Base-by-base conservation (phyloP, 1,140 invertebrate species). In the Tigriopus japonicus region DNA sequence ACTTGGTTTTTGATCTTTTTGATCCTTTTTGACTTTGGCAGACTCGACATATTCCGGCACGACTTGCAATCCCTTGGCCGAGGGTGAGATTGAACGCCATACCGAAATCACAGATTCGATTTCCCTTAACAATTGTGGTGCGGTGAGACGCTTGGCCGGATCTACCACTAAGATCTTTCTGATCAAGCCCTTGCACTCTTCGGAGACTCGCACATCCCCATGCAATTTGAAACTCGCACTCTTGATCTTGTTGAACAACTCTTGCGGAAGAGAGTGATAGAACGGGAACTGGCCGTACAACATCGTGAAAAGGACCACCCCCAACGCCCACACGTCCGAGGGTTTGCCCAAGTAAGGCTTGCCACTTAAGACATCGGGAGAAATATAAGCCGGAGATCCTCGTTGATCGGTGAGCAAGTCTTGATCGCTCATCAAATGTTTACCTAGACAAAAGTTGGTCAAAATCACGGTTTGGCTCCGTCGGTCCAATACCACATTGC, bases 261-360 rank as follows among this genome's bases (percentile, higher is more conserved):
- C 81, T 12, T 82, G 80, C 1, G 85, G 80, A 65, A 77, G 80
- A 42, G 78, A 81, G 68, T 87, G 84, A 68, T 85, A 87, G 73
- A 87, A 89, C 0, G 85, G 86, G 69, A 87, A 86, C 71, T 86
- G 83, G n/a, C 85, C 85, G 70, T 85, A 87, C 3, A 89, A 72
- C 84, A 87, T 87, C 0, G 85, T 87, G 69, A 81, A 89, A 6
- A 87, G 70, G 5, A 87, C 81, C 21, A 89, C 84, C 6, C 85
- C 85, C 1, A 87, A 67, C 3, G 85, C 84, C 86, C 85, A 89
- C 83, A 87, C 86, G 68, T 89, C 86, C 35, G 84, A 85, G 0
- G 85, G 84, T 69, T 87, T 87, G 10, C 81, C 82, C 24, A 78
- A 68, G 67, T 84, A 83, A 19, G 79, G 79, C 69, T 81, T 81